phyloP scores from a whole-genome alignment of 2,113 vertebrate genomes.

The Mesocricetus auratus region DNA sequence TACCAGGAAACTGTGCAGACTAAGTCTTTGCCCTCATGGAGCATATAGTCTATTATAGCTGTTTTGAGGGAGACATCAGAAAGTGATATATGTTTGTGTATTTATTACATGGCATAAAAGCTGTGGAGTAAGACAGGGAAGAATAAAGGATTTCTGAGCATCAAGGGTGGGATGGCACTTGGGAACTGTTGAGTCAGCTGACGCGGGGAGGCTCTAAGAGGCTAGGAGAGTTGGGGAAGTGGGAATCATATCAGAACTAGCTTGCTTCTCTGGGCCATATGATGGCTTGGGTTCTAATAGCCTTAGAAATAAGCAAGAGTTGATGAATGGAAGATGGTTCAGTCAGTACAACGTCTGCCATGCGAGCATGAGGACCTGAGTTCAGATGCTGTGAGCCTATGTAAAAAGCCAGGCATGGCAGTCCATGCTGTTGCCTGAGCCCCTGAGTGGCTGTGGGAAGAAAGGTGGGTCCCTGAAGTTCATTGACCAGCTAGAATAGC shows the following conservation, averaged over 20 bases:
- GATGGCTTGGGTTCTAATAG: not conserved
- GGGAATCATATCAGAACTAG: not conserved
- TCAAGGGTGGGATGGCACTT: not conserved
- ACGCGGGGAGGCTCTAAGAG: not conserved
- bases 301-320: not conserved
- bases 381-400: not conserved
- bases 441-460: not conserved
- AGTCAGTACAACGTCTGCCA: not conserved
- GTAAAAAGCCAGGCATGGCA: too few species aligned
- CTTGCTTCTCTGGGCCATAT: not conserved
- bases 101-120: not conserved
- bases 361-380: not conserved
- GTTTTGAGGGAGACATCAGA: not conserved
- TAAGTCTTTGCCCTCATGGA: not conserved
- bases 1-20: not conserved
- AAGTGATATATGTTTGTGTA: not conserved
- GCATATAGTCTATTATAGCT: not conserved
- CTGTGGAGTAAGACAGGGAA: not conserved
- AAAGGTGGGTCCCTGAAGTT: not conserved
- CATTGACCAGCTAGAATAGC: not conserved
- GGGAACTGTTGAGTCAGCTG: not conserved
- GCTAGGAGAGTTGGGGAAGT: not conserved
- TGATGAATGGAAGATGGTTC: not conserved
- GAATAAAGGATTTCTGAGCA: not conserved
- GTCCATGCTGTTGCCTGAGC: not conserved